Base-by-base conservation (phyloP, 2,888 invertebrate species). In the Tipula confusa region DNA sequence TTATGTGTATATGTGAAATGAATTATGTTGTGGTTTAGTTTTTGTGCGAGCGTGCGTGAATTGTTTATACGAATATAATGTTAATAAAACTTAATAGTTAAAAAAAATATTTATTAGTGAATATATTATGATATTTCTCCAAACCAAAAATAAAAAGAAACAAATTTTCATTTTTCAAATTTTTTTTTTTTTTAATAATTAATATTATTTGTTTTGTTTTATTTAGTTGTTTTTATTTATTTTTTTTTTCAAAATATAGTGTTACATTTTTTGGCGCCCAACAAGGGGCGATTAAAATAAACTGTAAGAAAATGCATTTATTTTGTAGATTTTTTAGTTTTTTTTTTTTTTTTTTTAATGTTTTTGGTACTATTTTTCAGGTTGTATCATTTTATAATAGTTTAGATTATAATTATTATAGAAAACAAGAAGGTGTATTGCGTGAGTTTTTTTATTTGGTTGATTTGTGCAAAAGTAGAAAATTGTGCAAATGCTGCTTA, bases 221-320 rank as follows among this genome's bases (percentile, higher is more conserved):
- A n/a, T n/a, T n/a, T n/a, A n/a, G n/a, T n/a, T n/a, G n/a, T n/a
- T n/a, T n/a, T n/a, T n/a, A n/a, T n/a, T n/a, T n/a, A n/a, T n/a
- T n/a, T 64, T 64, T 6, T 24, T 64, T 64, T 64, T 64, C 43
- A 43, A 43, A 43, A n/a, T 64, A 24, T 24, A 64, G 3, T 64
- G 64, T 24, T 64, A 64, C 64, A 64, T 64, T 64, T 64, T 3
- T 43, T 48, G 64, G 64, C 64, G 64, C 64, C 64, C 64, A 64
- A 64, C 64, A 64, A 24, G 64, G 64, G 64, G 64, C 9, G 64
- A 2, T 24, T 64, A 64, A 64, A 3, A 64, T 64, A 64, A 64
- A 64, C 64, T 64, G 64, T 18, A 64, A 64, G 64, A 64, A 64
- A 64, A 64, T 64, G 64, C 64, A 64, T 64, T 64, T 64, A 64